Evolutionary conservation across 2,797 vertebrate species (phyloP).

Genomic region (Cynopterus sphinx): DNA sequence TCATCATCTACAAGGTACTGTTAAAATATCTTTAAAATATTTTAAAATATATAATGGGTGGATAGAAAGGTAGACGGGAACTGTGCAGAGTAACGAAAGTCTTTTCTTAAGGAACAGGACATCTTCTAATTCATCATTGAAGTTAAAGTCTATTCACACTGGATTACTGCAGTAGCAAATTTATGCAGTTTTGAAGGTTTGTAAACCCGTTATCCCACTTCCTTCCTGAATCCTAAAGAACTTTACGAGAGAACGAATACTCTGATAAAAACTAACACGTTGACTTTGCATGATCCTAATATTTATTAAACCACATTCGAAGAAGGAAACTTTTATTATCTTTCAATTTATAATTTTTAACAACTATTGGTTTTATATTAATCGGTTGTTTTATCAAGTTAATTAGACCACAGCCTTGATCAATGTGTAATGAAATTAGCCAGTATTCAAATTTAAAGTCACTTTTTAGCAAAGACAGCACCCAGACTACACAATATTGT

Average conservation of each 20-base stretch:
- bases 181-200: background rate
- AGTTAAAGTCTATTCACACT: background rate
- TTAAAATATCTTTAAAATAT: background rate
- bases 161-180: background rate
- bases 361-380: background rate
- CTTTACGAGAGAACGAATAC: background rate
- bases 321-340: background rate
- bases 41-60: background rate
- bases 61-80: background rate
- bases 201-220: background rate
- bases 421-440: background rate
- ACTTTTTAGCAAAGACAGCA: background rate
- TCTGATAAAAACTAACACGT: background rate
- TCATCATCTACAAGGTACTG: background rate
- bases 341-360: background rate
- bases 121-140: background rate
- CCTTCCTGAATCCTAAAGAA: background rate
- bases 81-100: background rate
- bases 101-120: background rate
- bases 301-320: background rate
- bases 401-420: background rate
- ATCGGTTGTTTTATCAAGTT: background rate
- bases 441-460: conserved; percentile 3
- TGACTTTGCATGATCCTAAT: background rate
- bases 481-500: background rate